Evolutionary conservation across 2,113 vertebrate species (phyloP), one percentile per base, ranked within the genome.

Genomic region (Vulpes ferrilata): DNA sequence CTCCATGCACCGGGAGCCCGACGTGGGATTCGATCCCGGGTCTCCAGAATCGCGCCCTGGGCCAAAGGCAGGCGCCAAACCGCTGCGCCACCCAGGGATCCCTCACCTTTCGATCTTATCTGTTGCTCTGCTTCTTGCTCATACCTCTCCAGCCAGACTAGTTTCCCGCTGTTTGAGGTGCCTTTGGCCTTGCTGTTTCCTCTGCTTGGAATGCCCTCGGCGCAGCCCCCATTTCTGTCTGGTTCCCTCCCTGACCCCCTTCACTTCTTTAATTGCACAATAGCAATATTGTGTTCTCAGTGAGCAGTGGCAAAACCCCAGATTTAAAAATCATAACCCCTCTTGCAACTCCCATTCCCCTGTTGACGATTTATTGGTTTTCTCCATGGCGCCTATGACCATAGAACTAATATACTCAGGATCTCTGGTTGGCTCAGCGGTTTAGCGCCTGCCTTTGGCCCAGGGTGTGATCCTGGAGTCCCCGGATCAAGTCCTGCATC

Each of bases 261-360:
- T 60, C 53, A 17, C 30, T 22, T 84, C 25, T 53, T 76, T 11
- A 30, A n/a, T n/a, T n/a, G n/a, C n/a, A n/a, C n/a, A n/a, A n/a
- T n/a, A n/a, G n/a, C 23, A 3, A 3, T 60, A 51, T 19, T 43
- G 6, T 17, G 16, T 73, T 90, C 32, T 80, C 16, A 59, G 16
- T 43, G 64, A 85, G 65, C 17, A 71, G 59, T 88, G 30, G 20
- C 20, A 53, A 30, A 67, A 43, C 25, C 11, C 60, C 43, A 73
- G 3, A 60, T 83, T 93, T 67, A 88, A 95, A 95, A 89, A 55
- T 79, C 60, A n/a, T 35, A 90, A 3, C 48, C 30, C 8, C 11
- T 3, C 30, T 16, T 25, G 53, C 78, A 62, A 65, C 55, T 74
- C 25, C 0, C 7, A 15, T 30, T 13, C 1, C 15, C 62, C 74